These are phyloP conservation scores for Drepana falcataria DNA, from an alignment of 2,888 invertebrate species.

Conservation along the genomic window DNA sequence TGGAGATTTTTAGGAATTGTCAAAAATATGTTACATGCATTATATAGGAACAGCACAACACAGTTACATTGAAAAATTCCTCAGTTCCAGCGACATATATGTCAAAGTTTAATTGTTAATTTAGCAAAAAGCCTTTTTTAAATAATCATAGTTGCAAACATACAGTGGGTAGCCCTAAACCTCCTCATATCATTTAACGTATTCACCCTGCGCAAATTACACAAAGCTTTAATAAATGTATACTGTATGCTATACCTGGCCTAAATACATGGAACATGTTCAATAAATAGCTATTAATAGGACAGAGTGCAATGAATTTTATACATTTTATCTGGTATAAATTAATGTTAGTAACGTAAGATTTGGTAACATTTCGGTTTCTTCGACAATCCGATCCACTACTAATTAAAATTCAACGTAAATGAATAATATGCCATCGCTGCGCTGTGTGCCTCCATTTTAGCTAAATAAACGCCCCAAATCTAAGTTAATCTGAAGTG, in stretches of 20 bases:
- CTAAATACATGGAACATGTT: constrained; percentile 9
- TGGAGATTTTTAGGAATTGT: no score
- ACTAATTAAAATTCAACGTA: constrained; percentile 71
- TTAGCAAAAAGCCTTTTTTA: no score
- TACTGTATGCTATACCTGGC: no score
- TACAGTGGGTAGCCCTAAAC: constrained; percentile 22
- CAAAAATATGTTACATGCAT: no score
- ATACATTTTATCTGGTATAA: constrained; percentile 35
- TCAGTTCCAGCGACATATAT: no score
- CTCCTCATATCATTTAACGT: constrained; percentile 26
- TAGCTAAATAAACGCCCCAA: constrained; percentile 16
- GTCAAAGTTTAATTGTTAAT: no score
- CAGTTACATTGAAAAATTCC: no score
- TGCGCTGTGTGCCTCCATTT: constrained; percentile 29
- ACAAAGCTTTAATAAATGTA: no score
- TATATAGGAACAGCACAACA: no score
- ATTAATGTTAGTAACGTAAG: constrained; percentile 27
- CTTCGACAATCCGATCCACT: constrained; percentile 62
- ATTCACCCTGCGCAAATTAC: constrained; percentile 23
- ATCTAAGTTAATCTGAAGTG: not conserved
- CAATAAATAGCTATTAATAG: not conserved
- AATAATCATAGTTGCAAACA: constrained; percentile 8
- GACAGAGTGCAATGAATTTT: not conserved
- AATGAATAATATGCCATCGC: constrained; percentile 51
- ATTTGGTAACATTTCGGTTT: constrained; percentile 31